phyloP scores from a whole-genome alignment of 1,140 invertebrate genomes.

The Pinna nobilis region DNA sequence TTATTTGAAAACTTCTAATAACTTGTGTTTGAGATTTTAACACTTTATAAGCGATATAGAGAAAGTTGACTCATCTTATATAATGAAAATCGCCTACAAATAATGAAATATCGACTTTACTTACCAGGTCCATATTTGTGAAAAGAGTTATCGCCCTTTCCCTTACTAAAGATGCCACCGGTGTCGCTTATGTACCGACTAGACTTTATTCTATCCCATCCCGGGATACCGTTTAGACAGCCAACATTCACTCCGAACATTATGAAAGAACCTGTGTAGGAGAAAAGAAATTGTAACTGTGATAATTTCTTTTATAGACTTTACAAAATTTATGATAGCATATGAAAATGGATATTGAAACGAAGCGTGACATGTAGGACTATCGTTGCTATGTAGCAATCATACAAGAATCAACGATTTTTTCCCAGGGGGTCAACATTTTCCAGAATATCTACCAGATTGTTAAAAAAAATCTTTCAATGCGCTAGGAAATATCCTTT shows the following conservation, averaged over 20 bases:
- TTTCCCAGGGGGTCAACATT: no score
- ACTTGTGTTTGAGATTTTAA: not conserved
- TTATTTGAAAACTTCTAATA: no score
- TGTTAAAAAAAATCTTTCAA: no score
- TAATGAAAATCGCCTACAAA: not conserved
- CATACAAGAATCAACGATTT: no score
- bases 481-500: no score
- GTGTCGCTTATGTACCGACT: slow-evolving; percentile 18
- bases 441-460: no score
- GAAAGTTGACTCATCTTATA: not conserved
- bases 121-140: slow-evolving; percentile 14
- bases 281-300: no score
- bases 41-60: not conserved
- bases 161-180: slow-evolving; percentile 14
- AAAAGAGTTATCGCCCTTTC: not conserved
- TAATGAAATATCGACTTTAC: not conserved
- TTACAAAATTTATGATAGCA: no score
- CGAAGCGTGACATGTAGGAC: no score
- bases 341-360: no score
- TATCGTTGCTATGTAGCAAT: no score
- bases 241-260: slow-evolving; percentile 22
- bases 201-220: slow-evolving; percentile 8
- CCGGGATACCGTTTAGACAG: slow-evolving; percentile 11
- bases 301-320: no score
- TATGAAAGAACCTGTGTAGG: slow-evolving; percentile 10